Evolutionary conservation across 2,888 invertebrate genomes (phyloP), one percentile per base, ranked within the genome.

Genomic region (Leptopilina drosophilae): DNA sequence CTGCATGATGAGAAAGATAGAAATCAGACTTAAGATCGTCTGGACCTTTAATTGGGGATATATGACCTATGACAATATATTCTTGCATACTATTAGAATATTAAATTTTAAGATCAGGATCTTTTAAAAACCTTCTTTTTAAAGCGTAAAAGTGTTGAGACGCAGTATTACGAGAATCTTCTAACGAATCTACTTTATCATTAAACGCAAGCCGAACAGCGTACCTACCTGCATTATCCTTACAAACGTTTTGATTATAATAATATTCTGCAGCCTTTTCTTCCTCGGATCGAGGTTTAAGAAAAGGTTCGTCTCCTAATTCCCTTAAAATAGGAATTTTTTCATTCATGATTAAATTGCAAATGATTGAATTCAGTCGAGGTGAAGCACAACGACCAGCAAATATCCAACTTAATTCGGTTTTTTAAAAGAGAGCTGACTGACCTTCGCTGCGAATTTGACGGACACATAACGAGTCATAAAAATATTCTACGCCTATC

Each of bases 61-160:
- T 78, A 79, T 84, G 77, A 33, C 53, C 64, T 75, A 65, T 66
- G 33, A 11, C 42, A 42, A 56, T 65, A 77, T 82, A 84, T 12
- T 77, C 82, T 69, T 14, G 78, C 80, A 80, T 83, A 77, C 80
- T 82, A 46, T 42, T 15, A n/a, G 42, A 49, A 49, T 78, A 84
- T 46, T 87, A 77, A 9, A 49, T 2, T 42, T 82, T 77, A 6
- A 86, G 64, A 9, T 77, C 6, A 86, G 64, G 8, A 64, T 87
- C 80, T 77, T 69, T 78, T 14, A 65, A 64, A n/a, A 87, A 83
- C 73, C 83, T 83, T 56, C 77, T 80, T 79, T 86, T 85, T 56
- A 85, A 77, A 12, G 79, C 76, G 33, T 78, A 76, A 73, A 88
- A 87, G 66, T 87, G 76, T 80, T 86, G 86, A n/a, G 81, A 46